Evolutionary conservation across 2,113 vertebrate genomes (phyloP).

Genomic region (Leucosticte australis): DNA sequence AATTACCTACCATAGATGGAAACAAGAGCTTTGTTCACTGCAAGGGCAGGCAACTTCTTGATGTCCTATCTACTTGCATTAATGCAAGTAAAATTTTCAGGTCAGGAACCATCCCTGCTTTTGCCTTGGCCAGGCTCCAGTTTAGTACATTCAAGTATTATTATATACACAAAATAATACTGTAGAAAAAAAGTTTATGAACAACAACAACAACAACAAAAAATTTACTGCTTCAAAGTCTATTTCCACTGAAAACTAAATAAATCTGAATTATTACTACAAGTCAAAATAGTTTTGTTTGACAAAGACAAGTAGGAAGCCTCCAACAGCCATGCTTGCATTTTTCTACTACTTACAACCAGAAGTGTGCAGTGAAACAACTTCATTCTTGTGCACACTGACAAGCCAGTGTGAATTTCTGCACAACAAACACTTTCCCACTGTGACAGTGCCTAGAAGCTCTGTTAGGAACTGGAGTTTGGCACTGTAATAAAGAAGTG

Average conservation of each 20-base stretch:
- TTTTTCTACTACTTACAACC: neutral
- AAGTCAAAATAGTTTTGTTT: neutral
- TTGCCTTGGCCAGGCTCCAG: neutral
- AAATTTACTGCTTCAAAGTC: neutral
- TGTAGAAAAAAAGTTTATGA: neutral
- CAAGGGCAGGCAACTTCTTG: neutral
- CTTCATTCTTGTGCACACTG: neutral
- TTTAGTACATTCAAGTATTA: neutral
- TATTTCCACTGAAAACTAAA: neutral
- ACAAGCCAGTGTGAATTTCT: neutral
- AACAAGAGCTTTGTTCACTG: neutral
- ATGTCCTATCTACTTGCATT: neutral
- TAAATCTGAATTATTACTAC: neutral
- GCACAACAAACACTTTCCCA: neutral
- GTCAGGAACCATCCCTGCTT: neutral
- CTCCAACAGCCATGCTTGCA: neutral
- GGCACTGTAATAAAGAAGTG: neutral
- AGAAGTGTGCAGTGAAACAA: neutral
- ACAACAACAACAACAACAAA: neutral
- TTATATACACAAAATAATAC: neutral
- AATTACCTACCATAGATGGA: neutral
- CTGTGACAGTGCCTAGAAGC: neutral
- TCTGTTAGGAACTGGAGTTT: neutral
- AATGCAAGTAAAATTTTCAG: neutral
- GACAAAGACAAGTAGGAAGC: neutral